phyloP scores from a whole-genome alignment of 1,140 invertebrate species.

The Lasaia peninsularis region DNA sequence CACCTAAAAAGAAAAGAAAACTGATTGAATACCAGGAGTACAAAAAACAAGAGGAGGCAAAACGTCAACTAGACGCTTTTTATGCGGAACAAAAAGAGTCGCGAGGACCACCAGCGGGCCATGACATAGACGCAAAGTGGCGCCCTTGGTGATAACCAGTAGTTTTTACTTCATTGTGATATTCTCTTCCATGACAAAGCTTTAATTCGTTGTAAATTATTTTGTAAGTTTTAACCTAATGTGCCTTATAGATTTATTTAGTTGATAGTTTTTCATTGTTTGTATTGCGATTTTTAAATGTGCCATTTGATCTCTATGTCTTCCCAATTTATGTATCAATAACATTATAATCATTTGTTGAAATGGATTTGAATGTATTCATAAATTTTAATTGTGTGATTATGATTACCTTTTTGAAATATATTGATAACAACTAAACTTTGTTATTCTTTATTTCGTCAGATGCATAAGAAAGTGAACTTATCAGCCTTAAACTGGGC shows the following conservation, averaged over 20 bases:
- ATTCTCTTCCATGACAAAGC: conserved; percentile 71
- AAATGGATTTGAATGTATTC: not conserved
- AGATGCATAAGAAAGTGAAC: too few relatives aligned
- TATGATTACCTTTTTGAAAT: conserved; percentile 5
- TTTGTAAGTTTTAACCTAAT: conserved; percentile 16
- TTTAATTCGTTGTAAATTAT: conserved; percentile 69
- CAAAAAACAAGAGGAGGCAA: conserved; percentile 70
- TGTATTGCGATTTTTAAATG: conserved; percentile 29
- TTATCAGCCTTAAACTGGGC: too few relatives aligned
- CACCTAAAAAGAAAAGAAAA: conserved; percentile 74
- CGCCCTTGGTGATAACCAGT: conserved; percentile 53
- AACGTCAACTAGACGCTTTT: conserved; percentile 60
- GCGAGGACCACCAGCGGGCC: conserved; percentile 45
- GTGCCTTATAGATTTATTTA: conserved; percentile 24
- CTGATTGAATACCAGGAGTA: conserved; percentile 72
- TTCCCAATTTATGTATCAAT: conserved; percentile 36
- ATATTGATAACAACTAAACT: not conserved
- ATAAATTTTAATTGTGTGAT: conserved; percentile 6
- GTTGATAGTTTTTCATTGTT: conserved; percentile 20
- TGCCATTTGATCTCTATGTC: conserved; percentile 71
- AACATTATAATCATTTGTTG: not conserved
- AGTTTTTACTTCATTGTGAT: conserved; percentile 48
- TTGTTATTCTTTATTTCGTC: not conserved
- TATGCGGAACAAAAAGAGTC: conserved; percentile 55
- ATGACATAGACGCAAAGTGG: conserved; percentile 41